Percentiles rank a stretch among this genome's conserved stretches.
Evolutionary conservation across 2,113 vertebrate genomes (phyloP).

Genomic region (Sterrhoptilus dennistouni): DNA sequence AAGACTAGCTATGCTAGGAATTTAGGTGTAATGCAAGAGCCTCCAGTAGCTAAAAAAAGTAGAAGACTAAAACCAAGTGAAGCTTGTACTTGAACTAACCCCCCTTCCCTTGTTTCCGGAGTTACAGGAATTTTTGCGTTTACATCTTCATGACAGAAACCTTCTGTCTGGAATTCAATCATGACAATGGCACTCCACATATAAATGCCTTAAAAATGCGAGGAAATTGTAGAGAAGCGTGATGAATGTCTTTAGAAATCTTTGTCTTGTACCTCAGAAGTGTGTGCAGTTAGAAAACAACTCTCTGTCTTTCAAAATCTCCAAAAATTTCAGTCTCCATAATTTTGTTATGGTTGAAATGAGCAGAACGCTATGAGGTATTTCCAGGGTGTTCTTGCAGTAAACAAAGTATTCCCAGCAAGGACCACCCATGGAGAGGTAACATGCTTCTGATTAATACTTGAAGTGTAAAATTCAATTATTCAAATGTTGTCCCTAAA

Average conservation of each 20-base stretch:
- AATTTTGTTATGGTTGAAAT: neutral
- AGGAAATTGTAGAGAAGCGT: neutral
- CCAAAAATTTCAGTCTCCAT: neutral
- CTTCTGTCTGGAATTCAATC: neutral
- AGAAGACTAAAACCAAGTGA: neutral
- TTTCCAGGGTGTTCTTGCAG: neutral
- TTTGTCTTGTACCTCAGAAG: neutral
- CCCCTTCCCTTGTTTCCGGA: neutral
- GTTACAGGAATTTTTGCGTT: neutral
- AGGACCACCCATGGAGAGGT: neutral
- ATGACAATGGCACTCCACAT: neutral
- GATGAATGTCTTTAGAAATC: neutral
- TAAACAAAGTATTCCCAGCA: neutral
- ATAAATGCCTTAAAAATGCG: slow-evolving; percentile 20
- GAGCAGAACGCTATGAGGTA: neutral
- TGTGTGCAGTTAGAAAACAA: neutral
- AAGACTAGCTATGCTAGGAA: neutral
- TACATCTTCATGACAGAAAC: slow-evolving; percentile 1
- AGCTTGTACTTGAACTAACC: neutral
- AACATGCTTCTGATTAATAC: neutral
- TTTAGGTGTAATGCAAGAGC: neutral
- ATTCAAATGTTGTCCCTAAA: neutral
- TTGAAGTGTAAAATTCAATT: neutral
- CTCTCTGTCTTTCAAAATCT: neutral
- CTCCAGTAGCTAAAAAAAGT: neutral